Percentiles rank a stretch among this genome's conserved stretches.
Conservation (phyloP, 2,888 invertebrate genomes). For the Notodonta dromedarius region DNA sequence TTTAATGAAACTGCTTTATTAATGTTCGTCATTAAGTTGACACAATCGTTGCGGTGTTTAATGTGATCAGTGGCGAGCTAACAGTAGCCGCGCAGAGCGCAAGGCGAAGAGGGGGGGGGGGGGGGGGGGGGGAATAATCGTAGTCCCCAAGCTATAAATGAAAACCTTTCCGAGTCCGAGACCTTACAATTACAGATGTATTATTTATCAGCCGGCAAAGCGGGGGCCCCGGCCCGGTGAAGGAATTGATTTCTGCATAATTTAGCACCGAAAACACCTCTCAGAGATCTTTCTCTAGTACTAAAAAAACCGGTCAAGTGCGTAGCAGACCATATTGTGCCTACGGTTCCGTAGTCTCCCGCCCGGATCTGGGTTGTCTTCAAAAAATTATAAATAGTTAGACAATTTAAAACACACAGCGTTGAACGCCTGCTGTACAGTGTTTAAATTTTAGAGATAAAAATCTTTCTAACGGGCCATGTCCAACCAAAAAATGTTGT, state of each 20-base stretch:
- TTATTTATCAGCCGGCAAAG: slow-evolving; percentile 75
- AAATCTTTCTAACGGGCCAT: too few species aligned
- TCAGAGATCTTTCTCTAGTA: slow-evolving; percentile 68
- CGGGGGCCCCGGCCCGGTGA: slow-evolving; percentile 65
- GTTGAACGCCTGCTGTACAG: too few species aligned
- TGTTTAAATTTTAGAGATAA: too few species aligned
- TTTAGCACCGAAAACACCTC: slow-evolving; percentile 80
- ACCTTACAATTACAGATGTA: slow-evolving; percentile 76
- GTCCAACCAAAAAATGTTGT: too few species aligned
- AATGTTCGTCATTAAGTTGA: slow-evolving; percentile 3
- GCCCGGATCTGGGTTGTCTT: too few species aligned
- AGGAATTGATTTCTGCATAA: slow-evolving; percentile 84
- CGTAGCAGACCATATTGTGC: too few species aligned
- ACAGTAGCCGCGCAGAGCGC: not conserved
- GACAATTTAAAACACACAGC: too few species aligned
- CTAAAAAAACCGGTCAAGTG: slow-evolving; percentile 52
- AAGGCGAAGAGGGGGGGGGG: not conserved
- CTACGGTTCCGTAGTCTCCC: too few species aligned
- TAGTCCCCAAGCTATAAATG: not conserved
- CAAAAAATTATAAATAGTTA: too few species aligned
- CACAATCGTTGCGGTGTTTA: not conserved
- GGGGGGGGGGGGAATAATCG: not conserved
- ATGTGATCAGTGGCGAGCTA: not conserved
- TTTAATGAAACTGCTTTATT: not conserved
- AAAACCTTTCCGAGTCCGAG: too few species aligned